A percentile compares a stretch with the other conserved stretches of the same genome.
Conservation (phyloP, 1,140 invertebrate species). For the Sitobion miscanthi region DNA sequence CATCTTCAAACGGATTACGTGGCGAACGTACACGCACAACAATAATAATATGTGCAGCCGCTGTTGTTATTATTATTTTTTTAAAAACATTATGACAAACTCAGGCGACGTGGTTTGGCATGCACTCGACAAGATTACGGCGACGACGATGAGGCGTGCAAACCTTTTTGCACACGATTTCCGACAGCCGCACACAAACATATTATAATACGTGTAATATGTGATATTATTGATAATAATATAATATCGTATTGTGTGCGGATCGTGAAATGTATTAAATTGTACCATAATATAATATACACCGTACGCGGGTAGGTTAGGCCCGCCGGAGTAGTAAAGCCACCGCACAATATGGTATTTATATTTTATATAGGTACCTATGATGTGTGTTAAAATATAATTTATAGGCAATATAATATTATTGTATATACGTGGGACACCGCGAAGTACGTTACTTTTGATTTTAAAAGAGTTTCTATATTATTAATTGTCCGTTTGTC, state of each 20-base stretch:
- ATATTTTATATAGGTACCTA: too few relatives aligned
- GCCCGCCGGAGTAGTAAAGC: background rate
- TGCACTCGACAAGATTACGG: constrained; percentile 50
- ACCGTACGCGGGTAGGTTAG: background rate
- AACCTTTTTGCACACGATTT: constrained; percentile 28
- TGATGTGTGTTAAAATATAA: background rate
- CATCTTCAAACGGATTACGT: constrained; percentile 50
- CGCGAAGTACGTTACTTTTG: too few relatives aligned
- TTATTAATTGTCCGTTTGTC: too few relatives aligned
- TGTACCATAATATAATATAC: background rate
- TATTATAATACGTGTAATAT: background rate
- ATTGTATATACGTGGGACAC: too few relatives aligned
- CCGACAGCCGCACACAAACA: background rate
- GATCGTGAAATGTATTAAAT: background rate
- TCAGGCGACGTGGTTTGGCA: constrained; percentile 47
- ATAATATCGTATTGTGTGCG: background rate
- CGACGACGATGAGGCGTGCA: background rate
- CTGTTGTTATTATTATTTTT: background rate
- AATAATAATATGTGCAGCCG: background rate
- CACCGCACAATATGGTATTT: too few relatives aligned
- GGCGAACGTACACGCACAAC: background rate
- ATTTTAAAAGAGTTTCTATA: too few relatives aligned
- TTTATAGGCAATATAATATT: too few relatives aligned
- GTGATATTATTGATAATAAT: background rate
- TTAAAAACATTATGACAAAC: constrained; percentile 16